Percentiles rank a stretch among this genome's conserved stretches.
Conservation (phyloP, 2,113 vertebrate genomes). For the Prionailurus viverrinus region DNA sequence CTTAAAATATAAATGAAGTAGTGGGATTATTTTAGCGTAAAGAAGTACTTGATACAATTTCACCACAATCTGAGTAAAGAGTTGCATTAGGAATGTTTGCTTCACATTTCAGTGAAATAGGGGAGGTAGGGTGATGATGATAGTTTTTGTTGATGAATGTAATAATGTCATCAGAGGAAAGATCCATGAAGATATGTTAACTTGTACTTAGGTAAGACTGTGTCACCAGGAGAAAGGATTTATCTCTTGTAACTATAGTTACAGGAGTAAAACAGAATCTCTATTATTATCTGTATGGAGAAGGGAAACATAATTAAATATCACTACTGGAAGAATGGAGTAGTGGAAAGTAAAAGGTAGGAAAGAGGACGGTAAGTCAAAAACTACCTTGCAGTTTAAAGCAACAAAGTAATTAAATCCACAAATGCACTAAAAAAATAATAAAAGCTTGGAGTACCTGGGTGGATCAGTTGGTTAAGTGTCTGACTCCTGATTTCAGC, state of each 20-base stretch:
- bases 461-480: too few relatives aligned
- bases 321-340: neutral
- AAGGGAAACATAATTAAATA: conserved; percentile 18
- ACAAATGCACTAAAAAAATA: neutral
- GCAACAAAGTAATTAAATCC: conserved; percentile 18
- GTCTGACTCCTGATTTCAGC: too few relatives aligned
- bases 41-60: neutral
- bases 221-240: neutral
- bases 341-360: too few relatives aligned
- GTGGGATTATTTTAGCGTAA: neutral
- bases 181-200: neutral
- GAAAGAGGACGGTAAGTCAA: neutral
- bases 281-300: neutral
- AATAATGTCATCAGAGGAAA: neutral
- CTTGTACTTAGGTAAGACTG: neutral
- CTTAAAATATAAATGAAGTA: conserved; percentile 36
- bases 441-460: neutral
- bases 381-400: neutral
- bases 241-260: neutral
- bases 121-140: neutral
- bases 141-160: neutral
- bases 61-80: neutral
- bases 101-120: conserved; percentile 4
- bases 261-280: neutral
- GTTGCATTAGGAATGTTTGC: neutral